These are phyloP conservation scores for Acanthococcus lagerstroemiae DNA, from an alignment of 2,888 invertebrate genomes.

Conservation along the genomic window DNA sequence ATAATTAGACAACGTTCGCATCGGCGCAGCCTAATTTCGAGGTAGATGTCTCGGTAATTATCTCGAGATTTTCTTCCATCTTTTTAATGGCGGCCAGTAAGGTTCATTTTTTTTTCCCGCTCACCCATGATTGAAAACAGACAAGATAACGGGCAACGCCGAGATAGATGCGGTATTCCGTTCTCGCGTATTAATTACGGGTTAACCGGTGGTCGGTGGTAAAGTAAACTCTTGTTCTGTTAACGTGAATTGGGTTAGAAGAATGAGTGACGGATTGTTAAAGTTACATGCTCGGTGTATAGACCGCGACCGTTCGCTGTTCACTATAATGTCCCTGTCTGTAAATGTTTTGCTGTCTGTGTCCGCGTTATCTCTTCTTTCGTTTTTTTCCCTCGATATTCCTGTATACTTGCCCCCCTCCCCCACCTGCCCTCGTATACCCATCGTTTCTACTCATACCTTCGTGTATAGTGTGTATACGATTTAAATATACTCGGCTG, in stretches of 20 bases:
- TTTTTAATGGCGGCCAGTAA: neutral
- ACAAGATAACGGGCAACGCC: too few species aligned
- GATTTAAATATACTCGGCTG: slow-evolving; percentile 17
- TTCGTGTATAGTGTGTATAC: neutral
- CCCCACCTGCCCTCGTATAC: neutral
- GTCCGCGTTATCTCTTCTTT: neutral
- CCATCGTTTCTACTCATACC: neutral
- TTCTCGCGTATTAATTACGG: neutral
- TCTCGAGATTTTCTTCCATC: neutral
- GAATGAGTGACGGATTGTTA: slow-evolving; percentile 5
- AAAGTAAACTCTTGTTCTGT: neutral
- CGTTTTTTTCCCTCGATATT: neutral
- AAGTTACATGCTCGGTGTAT: neutral
- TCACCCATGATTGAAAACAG: too few species aligned
- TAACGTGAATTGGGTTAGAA: neutral
- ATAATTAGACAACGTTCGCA: neutral
- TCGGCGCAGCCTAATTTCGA: neutral
- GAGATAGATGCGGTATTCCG: too few species aligned
- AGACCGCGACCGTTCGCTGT: neutral
- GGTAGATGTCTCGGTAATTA: neutral
- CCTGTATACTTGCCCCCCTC: neutral
- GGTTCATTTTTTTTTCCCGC: neutral
- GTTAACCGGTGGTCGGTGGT: neutral
- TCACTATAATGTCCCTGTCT: neutral
- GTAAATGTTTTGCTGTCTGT: neutral